A percentile compares a stretch with the other conserved stretches of the same genome.
Evolutionary conservation across 2,797 vertebrate genomes (phyloP).

Genomic region (Buphagus erythrorhynchus): DNA sequence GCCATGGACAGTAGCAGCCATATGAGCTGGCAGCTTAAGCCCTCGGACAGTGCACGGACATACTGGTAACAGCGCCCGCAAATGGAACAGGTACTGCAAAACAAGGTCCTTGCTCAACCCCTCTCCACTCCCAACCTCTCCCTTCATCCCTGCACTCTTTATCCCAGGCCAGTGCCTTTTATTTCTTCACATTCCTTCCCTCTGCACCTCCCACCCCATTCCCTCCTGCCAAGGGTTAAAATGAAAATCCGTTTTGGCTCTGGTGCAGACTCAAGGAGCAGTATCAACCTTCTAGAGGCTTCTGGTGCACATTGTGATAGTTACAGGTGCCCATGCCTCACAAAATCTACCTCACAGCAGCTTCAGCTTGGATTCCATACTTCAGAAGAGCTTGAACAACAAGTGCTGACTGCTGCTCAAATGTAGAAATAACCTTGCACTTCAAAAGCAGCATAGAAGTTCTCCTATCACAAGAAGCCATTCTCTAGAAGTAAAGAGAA

Average conservation of each 20-base stretch:
- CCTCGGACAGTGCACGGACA: conserved; percentile 92
- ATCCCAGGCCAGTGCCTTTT: conserved; percentile 67
- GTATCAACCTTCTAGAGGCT: not conserved
- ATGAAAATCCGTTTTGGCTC: not conserved
- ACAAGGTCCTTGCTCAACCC: conserved; percentile 72
- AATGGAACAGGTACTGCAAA: conserved; percentile 93
- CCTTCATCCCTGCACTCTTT: conserved; percentile 72
- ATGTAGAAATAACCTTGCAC: not conserved
- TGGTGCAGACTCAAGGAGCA: conserved; percentile 24
- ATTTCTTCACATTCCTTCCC: conserved; percentile 66
- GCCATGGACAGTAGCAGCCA: conserved; percentile 93
- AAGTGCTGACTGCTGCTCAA: not conserved
- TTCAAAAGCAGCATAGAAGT: not conserved
- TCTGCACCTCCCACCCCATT: conserved; percentile 65
- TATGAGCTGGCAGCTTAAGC: conserved; percentile 96
- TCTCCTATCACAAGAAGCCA: not conserved
- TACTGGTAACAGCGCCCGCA: conserved; percentile 92
- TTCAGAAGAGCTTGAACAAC: not conserved
- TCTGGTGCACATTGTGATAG: not conserved
- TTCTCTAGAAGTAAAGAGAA: not conserved
- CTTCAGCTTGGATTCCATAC: not conserved
- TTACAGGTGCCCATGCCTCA: not conserved
- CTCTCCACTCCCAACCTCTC: conserved; percentile 62
- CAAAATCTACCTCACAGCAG: not conserved
- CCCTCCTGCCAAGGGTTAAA: conserved; percentile 42